phyloP scores from a whole-genome alignment of 2,113 vertebrate genomes.

The Ceratotherium simum region DNA sequence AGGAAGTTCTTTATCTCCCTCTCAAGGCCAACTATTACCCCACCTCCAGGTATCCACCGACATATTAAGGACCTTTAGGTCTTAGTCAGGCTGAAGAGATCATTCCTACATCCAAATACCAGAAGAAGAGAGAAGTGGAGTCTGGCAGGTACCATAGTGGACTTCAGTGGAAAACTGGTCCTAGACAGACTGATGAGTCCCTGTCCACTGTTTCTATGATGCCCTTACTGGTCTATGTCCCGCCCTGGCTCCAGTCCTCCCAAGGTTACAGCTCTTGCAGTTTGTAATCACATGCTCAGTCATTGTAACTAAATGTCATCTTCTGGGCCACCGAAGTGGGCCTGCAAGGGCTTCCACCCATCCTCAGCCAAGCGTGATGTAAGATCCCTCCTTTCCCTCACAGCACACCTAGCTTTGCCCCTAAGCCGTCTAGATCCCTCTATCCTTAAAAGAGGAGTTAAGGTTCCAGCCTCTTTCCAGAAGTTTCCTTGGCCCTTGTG shows the following conservation, averaged over 20 bases:
- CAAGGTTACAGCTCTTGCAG: too few relatives aligned
- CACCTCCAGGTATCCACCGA: not conserved
- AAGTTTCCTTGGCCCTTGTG: not conserved
- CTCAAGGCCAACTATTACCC: not conserved
- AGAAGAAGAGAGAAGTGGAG: not conserved
- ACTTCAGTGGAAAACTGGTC: not conserved
- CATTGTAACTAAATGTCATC: not conserved
- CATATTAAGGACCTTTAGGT: not conserved
- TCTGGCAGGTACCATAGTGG: rapidly evolving
- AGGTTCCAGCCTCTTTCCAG: not conserved
- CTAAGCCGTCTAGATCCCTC: rapidly evolving
- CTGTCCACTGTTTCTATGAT: not conserved
- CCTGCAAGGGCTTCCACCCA: not conserved
- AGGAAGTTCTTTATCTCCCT: not conserved
- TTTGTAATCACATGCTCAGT: not conserved
- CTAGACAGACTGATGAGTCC: not conserved
- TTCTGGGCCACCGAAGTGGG: not conserved
- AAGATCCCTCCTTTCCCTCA: not conserved
- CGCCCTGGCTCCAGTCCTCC: not conserved
- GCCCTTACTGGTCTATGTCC: not conserved
- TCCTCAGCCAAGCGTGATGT: not conserved
- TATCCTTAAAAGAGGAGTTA: not conserved
- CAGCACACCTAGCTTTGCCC: rapidly evolving
- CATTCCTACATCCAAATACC: not conserved
- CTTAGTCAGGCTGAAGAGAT: not conserved